Base-by-base conservation (phyloP, 2,888 invertebrate species). In the Mesorhabditis belari region DNA sequence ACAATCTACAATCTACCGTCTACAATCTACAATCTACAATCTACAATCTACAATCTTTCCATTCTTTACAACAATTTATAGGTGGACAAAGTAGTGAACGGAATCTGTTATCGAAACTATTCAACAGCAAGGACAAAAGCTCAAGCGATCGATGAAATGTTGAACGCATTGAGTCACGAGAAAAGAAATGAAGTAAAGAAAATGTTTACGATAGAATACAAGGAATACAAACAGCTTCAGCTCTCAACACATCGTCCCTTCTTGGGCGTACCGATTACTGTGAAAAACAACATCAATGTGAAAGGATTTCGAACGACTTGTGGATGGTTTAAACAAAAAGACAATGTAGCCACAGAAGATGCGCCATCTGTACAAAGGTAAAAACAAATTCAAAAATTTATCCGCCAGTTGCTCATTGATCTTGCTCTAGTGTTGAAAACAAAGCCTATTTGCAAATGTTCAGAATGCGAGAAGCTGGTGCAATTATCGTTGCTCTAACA, bases 381-480 rank as follows among this genome's bases (percentile, higher is more conserved):
- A 17, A n/a, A n/a, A n/a, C n/a, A n/a, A n/a, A n/a, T n/a, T n/a
- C n/a, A n/a, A n/a, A n/a, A n/a, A n/a, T n/a, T n/a, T n/a, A n/a
- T n/a, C n/a, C n/a, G n/a, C n/a, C n/a, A n/a, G n/a, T n/a, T n/a
- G n/a, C n/a, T n/a, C n/a, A n/a, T n/a, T n/a, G n/a, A n/a, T n/a
- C n/a, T n/a, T n/a, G n/a, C n/a, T n/a, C n/a, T n/a, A n/a, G n/a
- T n/a, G n/a, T n/a, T n/a, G n/a, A n/a, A n/a, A n/a, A n/a, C n/a
- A n/a, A n/a, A n/a, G n/a, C n/a, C n/a, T n/a, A n/a, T n/a, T n/a
- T n/a, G n/a, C n/a, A 17, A 35, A 35, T 17, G 1, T 54, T 44
- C 21, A 61, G 61, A 44, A 57, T 61, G 61, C 2, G 21, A 21
- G 44, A 52, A n/a, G 57, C 57, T 25, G 61, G 61, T 4, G 57